Evolutionary conservation across 30 jellyfish, hydroid and myxozoan genomes (phyloP).

Genomic region (Aurelia sp.): DNA sequence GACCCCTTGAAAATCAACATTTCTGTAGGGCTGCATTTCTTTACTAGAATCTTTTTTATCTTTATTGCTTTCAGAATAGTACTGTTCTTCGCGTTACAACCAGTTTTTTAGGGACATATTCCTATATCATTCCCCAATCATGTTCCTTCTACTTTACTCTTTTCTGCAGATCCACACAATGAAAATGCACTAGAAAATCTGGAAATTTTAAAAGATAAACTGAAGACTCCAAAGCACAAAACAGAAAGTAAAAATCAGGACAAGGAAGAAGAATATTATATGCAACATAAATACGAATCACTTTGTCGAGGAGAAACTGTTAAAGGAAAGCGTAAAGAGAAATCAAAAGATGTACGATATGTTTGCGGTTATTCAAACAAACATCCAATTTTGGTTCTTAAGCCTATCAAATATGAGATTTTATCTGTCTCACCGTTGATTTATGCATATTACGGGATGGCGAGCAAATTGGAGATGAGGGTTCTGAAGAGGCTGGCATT

Average conservation of each 20-base stretch:
- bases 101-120: too few species aligned
- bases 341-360: neutral
- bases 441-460: constrained; percentile 62
- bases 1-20: too few species aligned
- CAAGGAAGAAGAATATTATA: constrained; percentile 6
- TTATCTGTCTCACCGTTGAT: constrained; percentile 76
- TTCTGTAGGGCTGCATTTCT: too few species aligned
- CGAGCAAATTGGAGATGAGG: constrained; percentile 47
- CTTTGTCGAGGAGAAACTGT: constrained; percentile 48
- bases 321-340: neutral
- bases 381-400: constrained; percentile 65
- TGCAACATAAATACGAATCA: constrained; percentile 37
- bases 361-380: constrained; percentile 59
- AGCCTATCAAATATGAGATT: constrained; percentile 73
- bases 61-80: too few species aligned
- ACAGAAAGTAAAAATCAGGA: neutral
- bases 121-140: neutral
- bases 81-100: too few species aligned
- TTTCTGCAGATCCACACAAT: constrained; percentile 24
- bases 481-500: constrained; percentile 71
- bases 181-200: constrained; percentile 30
- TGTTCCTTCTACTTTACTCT: neutral
- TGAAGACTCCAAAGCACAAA: neutral
- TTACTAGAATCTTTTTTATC: too few species aligned
- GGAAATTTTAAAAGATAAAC: constrained; percentile 2